Percentiles rank a stretch among this genome's conserved stretches.
Conservation (phyloP, 2,888 invertebrate species). For the Chelonus formosanus region DNA sequence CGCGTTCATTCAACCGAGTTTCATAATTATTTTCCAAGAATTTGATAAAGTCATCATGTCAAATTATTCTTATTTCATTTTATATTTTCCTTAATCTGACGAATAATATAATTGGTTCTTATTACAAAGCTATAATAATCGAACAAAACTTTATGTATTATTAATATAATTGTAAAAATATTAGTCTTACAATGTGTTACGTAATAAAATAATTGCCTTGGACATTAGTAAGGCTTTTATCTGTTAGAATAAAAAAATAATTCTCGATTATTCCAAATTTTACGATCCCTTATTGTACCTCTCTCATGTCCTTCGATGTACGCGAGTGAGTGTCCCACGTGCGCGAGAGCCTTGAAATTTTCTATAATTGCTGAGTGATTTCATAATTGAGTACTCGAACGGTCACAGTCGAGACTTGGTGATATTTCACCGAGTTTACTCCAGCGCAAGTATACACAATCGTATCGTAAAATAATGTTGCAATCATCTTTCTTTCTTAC, state of each 20-base stretch:
- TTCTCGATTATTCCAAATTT: constrained; percentile 11
- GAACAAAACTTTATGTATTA: too few species aligned
- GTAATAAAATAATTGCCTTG: too few species aligned
- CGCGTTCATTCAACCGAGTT: constrained; percentile 33
- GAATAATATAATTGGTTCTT: too few species aligned
- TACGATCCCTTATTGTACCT: constrained; percentile 22
- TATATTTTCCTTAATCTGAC: neutral
- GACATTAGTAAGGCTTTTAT: too few species aligned
- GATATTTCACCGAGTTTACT: too few species aligned
- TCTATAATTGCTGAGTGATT: constrained; percentile 52
- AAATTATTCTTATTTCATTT: constrained; percentile 3
- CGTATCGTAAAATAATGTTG: constrained; percentile 28
- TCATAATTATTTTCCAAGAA: constrained; percentile 30
- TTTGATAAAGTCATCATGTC: constrained; percentile 22
- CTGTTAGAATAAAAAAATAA: neutral
- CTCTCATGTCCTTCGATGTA: constrained; percentile 24
- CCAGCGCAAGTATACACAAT: neutral
- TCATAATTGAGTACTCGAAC: constrained; percentile 49
- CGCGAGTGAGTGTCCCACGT: neutral
- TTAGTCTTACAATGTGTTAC: too few species aligned
- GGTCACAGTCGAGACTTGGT: constrained; percentile 31
- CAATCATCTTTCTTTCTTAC: constrained; percentile 21
- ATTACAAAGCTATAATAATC: too few species aligned
- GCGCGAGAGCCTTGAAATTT: constrained; percentile 51
- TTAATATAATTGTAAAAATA: too few species aligned